A percentile compares a stretch with the other conserved stretches of the same genome.
Evolutionary conservation across 2,888 invertebrate genomes (phyloP).

Genomic region (Polietes domitor): DNA sequence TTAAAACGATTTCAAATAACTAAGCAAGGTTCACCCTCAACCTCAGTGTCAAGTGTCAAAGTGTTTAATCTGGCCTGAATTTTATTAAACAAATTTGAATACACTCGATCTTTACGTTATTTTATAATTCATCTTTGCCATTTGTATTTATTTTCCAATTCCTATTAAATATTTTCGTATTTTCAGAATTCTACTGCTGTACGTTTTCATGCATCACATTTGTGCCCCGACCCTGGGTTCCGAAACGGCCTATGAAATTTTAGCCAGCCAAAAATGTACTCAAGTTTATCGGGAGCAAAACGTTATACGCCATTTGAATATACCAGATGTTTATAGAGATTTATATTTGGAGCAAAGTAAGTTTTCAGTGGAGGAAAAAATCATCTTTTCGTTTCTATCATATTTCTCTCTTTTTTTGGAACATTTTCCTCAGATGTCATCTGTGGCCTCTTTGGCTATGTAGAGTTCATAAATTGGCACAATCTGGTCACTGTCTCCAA

Average conservation of each 20-base stretch:
- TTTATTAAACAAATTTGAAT: too few relatives aligned
- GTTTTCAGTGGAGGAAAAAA: conserved; percentile 40
- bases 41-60: too few relatives aligned
- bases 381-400: not conserved
- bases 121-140: too few relatives aligned
- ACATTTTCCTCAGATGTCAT: conserved; percentile 72
- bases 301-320: conserved; percentile 73
- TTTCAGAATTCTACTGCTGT: conserved; percentile 74
- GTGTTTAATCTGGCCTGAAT: too few relatives aligned
- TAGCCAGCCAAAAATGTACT: conserved; percentile 72
- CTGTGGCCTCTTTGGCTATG: conserved; percentile 75
- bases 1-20: too few relatives aligned
- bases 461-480: conserved; percentile 77
- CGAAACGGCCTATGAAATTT: conserved; percentile 70
- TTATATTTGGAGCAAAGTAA: conserved; percentile 78
- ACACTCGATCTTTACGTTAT: too few relatives aligned
- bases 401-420: too few relatives aligned
- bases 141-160: too few relatives aligned
- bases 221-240: conserved; percentile 72
- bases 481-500: conserved; percentile 68
- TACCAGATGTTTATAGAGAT: conserved; percentile 75
- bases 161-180: not conserved
- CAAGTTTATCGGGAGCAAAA: conserved; percentile 75
- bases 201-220: conserved; percentile 75
- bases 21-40: too few relatives aligned